Evolutionary conservation across 2,888 invertebrate genomes (phyloP).

Genomic region (Macrosoma leucophasiata): DNA sequence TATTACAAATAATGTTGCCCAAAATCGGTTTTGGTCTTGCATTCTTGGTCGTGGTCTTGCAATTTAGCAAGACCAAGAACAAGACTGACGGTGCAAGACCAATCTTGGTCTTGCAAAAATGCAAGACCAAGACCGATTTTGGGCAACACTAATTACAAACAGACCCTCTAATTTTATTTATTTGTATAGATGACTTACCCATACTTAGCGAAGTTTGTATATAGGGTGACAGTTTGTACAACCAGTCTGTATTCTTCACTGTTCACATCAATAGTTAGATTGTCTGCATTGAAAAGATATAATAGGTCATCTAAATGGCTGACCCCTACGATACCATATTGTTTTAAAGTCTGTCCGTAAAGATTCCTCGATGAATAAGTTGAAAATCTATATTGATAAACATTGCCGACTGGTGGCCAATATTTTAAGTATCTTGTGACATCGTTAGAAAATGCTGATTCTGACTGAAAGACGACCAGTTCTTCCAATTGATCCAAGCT

Average conservation of each 20-base stretch:
- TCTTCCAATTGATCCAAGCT: constrained; percentile 29
- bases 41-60: too few relatives aligned
- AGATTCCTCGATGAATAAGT: constrained; percentile 38
- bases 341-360: constrained; percentile 30
- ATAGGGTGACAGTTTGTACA: constrained; percentile 32
- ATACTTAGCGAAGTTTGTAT: constrained; percentile 44
- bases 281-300: constrained; percentile 40
- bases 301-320: constrained; percentile 44
- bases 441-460: constrained; percentile 27
- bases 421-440: too few relatives aligned
- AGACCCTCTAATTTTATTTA: too few relatives aligned
- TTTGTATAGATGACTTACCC: constrained; percentile 45
- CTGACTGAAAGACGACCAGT: constrained; percentile 27
- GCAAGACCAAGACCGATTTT: too few relatives aligned
- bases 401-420: too few relatives aligned
- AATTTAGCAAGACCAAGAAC: too few relatives aligned
- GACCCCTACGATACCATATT: constrained; percentile 36
- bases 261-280: constrained; percentile 32
- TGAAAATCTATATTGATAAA: constrained; percentile 36
- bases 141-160: too few relatives aligned
- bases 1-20: too few relatives aligned
- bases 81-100: too few relatives aligned
- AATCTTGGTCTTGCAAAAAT: too few relatives aligned
- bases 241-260: constrained; percentile 35
- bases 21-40: too few relatives aligned